Percentiles rank a stretch among this genome's conserved stretches.
Conservation (phyloP, 2,888 invertebrate genomes). For the Atherix ibis region DNA sequence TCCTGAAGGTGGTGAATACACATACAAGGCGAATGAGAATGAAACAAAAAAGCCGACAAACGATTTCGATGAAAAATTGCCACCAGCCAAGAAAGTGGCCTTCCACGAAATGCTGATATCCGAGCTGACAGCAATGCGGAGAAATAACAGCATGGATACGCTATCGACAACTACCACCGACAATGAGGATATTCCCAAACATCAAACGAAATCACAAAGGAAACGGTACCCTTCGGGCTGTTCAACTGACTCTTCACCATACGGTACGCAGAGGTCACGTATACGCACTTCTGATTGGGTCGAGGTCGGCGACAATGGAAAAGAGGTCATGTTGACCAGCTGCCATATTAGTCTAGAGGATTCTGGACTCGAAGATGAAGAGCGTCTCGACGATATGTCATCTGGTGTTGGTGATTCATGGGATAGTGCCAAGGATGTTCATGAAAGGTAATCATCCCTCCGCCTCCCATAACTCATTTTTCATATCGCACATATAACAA, state of each 20-base stretch:
- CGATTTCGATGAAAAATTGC: constrained; percentile 4
- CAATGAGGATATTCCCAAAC: constrained; percentile 16
- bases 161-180: constrained; percentile 22
- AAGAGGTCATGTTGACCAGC: constrained; percentile 38
- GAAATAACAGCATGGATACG: constrained; percentile 15
- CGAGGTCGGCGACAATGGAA: constrained; percentile 38
- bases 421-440: constrained; percentile 32
- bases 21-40: no score
- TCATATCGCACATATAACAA: no score
- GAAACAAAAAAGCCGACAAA: constrained; percentile 15
- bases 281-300: constrained; percentile 39
- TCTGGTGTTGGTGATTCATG: constrained; percentile 33
- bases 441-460: constrained; percentile 19
- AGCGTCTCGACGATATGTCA: constrained; percentile 29
- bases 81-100: constrained; percentile 25
- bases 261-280: constrained; percentile 29
- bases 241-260: constrained; percentile 31
- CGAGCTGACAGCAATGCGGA: constrained; percentile 50
- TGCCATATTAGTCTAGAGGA: constrained; percentile 42
- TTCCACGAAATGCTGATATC: constrained; percentile 53
- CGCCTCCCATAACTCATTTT: no score
- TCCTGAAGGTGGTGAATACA: constrained; percentile 12
- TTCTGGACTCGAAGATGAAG: constrained; percentile 33
- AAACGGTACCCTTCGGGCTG: constrained; percentile 31
- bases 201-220: constrained; percentile 15